A percentile compares a stretch with the other conserved stretches of the same genome.
Conservation (phyloP, 2,113 vertebrate genomes). For the Bufo gargarizans region DNA sequence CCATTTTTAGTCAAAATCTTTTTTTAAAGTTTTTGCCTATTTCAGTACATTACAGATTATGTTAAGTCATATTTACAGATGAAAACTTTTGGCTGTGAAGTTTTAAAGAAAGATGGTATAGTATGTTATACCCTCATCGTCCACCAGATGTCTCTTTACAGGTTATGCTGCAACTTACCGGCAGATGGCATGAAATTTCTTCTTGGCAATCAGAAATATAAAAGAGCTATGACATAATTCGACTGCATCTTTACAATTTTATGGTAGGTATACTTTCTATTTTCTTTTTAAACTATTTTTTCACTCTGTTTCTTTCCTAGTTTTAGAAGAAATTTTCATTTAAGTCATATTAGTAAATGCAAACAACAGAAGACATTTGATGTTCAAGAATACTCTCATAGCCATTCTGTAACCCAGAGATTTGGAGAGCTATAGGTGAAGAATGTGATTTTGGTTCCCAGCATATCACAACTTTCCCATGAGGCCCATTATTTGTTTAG, state of each 20-base stretch:
- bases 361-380: no score
- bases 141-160: not conserved
- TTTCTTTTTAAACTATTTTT: no score
- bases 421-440: conserved; percentile 23
- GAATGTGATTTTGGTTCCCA: conserved; percentile 33
- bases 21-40: no score
- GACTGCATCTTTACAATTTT: not conserved
- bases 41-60: no score
- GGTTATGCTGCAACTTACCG: not conserved
- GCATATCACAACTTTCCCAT: not conserved
- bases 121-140: not conserved
- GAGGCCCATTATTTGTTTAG: not conserved
- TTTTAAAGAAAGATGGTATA: not conserved
- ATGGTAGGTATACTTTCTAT: not conserved
- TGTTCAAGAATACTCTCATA: not conserved
- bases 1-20: no score
- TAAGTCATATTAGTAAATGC: no score
- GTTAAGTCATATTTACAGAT: not conserved
- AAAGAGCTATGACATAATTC: not conserved
- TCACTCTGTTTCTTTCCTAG: no score
- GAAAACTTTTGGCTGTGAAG: not conserved
- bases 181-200: not conserved
- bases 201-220: not conserved
- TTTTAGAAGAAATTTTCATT: no score
- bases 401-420: not conserved